These are phyloP conservation scores for Sarcoramphus papa DNA, from an alignment of 2,797 vertebrate genomes.

Conservation along the genomic window DNA sequence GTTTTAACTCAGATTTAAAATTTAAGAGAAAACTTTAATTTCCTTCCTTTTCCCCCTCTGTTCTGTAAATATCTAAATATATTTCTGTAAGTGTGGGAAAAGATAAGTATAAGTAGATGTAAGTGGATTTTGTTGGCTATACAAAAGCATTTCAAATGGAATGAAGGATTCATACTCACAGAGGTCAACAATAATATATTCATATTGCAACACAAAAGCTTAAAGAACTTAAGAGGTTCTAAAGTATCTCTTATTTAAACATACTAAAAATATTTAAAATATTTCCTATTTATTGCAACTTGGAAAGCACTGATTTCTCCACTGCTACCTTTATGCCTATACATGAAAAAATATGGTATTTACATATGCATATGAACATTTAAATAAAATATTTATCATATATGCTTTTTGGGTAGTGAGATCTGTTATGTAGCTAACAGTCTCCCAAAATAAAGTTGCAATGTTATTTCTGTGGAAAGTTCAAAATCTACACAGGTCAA, in stretches of 20 bases:
- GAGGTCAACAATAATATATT: neutral
- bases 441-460: neutral
- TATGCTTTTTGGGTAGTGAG: neutral
- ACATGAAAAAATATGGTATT: neutral
- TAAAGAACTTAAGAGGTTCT: neutral
- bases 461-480: neutral
- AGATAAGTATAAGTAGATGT: neutral
- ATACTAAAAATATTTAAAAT: neutral
- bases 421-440: neutral
- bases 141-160: neutral
- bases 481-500: neutral
- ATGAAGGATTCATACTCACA: neutral
- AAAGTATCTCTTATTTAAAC: neutral
- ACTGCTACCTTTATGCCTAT: neutral
- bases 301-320: neutral
- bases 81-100: neutral
- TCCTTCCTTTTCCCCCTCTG: neutral
- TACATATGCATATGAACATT: neutral
- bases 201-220: neutral
- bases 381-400: neutral
- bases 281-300: neutral
- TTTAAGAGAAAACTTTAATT: neutral
- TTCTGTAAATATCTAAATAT: neutral
- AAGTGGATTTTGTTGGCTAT: neutral
- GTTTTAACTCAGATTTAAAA: neutral